These are phyloP conservation scores for Struthidea cinerea DNA, from an alignment of 2,113 vertebrate species.

Conservation along the genomic window DNA sequence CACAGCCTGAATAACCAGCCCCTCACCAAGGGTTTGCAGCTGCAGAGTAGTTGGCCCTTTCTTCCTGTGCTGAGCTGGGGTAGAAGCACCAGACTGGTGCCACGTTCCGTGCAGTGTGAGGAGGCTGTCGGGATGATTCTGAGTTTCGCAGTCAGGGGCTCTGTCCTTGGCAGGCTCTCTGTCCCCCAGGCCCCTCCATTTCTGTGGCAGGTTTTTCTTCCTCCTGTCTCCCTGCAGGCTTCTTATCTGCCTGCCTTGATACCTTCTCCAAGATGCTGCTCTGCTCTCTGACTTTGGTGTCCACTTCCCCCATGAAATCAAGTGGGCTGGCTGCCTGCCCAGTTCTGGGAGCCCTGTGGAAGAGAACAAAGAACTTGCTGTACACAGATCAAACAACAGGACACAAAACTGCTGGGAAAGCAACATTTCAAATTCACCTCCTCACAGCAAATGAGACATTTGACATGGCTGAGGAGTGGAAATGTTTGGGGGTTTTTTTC, in stretches of 20 bases:
- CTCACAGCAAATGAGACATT: neutral
- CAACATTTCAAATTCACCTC: neutral
- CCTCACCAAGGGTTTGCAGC: neutral
- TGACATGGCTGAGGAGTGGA: neutral
- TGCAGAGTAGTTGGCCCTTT: neutral
- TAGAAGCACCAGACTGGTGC: neutral
- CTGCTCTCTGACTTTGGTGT: neutral
- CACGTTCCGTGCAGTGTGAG: rapidly evolving
- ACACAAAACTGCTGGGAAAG: neutral
- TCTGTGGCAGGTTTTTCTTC: neutral
- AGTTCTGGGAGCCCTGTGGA: neutral
- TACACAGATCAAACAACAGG: neutral
- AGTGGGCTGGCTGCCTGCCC: conserved; percentile 12
- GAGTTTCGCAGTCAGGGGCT: neutral
- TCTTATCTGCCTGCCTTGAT: neutral
- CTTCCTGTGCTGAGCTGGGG: neutral
- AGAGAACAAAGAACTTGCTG: neutral
- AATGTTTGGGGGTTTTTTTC: neutral
- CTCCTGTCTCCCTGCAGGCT: neutral
- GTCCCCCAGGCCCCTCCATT: neutral
- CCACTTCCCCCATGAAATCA: neutral
- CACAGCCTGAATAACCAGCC: too few species aligned
- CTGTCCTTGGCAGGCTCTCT: neutral
- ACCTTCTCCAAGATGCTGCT: neutral
- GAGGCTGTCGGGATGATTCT: neutral